phyloP scores from a whole-genome alignment of 2,888 invertebrate genomes.

The Magallana nippona region DNA sequence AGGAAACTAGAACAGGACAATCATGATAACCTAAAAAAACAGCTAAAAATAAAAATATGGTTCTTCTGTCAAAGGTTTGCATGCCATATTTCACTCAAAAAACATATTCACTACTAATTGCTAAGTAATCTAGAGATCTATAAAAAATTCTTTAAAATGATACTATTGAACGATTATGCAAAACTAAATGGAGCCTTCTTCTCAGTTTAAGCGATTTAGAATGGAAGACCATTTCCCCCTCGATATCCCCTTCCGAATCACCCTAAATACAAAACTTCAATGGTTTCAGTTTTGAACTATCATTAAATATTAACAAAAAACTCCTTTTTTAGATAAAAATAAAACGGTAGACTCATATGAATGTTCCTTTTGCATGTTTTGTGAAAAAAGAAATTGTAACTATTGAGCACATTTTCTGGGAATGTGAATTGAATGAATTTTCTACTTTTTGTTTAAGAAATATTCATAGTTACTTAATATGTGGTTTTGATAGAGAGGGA shows the following conservation, averaged over 20 bases:
- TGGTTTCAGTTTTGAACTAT: conserved; percentile 7
- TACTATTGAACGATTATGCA: not conserved
- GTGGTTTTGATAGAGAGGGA: not conserved
- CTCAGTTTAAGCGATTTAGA: not conserved
- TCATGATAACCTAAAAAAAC: too few relatives aligned
- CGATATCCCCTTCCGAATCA: not conserved
- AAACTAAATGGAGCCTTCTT: not conserved
- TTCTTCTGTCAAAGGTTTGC: not conserved
- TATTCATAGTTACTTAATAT: not conserved
- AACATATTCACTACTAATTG: not conserved
- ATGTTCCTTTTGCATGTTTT: not conserved
- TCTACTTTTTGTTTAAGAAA: not conserved
- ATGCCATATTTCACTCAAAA: not conserved
- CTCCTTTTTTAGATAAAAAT: not conserved
- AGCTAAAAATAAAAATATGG: too few relatives aligned
- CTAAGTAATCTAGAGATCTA: not conserved
- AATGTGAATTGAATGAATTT: not conserved
- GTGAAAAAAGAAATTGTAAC: not conserved
- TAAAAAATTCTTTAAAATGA: not conserved
- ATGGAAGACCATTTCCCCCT: not conserved
- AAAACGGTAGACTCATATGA: not conserved
- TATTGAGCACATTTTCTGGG: not conserved
- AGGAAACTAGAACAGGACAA: too few relatives aligned
- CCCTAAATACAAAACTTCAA: not conserved
- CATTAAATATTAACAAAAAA: not conserved